Evolutionary conservation across 92 coral and sea anemone species (phyloP), one percentile per base, ranked within the genome.

Genomic region (Parazoanthus atlanticus): DNA sequence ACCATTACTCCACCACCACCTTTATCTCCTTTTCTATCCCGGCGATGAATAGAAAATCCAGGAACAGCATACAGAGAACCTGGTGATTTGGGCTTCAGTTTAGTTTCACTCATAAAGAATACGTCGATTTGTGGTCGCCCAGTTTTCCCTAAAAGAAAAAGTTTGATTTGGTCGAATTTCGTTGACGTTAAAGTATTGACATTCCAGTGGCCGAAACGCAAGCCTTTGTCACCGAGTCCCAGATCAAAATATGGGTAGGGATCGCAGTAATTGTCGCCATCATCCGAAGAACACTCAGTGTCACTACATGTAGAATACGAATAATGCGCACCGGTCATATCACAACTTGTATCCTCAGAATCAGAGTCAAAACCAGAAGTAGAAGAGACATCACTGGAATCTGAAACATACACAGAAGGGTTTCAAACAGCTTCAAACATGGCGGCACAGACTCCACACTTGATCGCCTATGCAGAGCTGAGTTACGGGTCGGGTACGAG

Each of bases 161-260:
- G 90, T 81, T 89, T 92, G 83, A 92, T 89, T 89, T 92, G 92
- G 76, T 92, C 94, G 58, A 92, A 92, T 77, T 89, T 92, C 30
- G 93, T 61, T 70, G 91, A 82, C 25, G 91, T 86, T 89, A 93
- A 74, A 67, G 88, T 85, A 88, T 91, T 85, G 30, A 94, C 90
- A 36, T 91, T 91, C 93, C 94, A 91, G 21, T 85, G 86, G 34
- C 94, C 92, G 86, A 93, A 28, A 43, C 90, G 85, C 76, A 93
- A 74, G 15, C 90, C 95, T 93, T 91, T 93, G 17, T 91, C 88
- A 47, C 86, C 92, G 58, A 90, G 85, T 47, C 88, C 91, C 52
- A 93, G 92, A 61, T 93, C 95, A 64, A 88, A 89, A 71, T 29
- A 77, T 34, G 95, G 88, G 61, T 80, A 77, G 38, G 86, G 76